Conservation (phyloP, 2,888 invertebrate species). For the Cerastis leucographa region DNA sequence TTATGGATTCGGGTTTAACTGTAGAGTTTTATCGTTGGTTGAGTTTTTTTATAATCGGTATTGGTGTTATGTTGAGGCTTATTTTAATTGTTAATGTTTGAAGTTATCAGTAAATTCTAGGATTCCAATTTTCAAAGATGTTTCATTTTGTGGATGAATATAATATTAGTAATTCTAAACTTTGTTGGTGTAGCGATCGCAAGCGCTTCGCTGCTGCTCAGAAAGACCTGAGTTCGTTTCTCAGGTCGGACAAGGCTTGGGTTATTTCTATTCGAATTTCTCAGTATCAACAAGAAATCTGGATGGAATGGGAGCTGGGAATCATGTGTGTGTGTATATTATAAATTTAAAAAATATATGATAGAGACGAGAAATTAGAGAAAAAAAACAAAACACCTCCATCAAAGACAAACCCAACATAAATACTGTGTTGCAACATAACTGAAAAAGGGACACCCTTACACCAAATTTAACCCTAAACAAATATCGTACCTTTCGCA, state of each 20-base stretch:
- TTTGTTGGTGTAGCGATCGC: not conserved
- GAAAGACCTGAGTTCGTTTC: not conserved
- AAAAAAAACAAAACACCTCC: not conserved
- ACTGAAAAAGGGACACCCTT: conserved; percentile 15
- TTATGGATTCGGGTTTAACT: conserved; percentile 25
- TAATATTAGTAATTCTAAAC: not conserved
- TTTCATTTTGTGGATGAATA: not conserved
- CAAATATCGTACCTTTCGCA: conserved; percentile 41
- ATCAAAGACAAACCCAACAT: conserved; percentile 1
- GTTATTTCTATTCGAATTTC: too few species aligned
- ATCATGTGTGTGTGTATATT: not conserved
- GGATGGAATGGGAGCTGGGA: too few species aligned
- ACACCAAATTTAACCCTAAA: conserved; percentile 33
- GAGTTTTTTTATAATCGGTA: not conserved
- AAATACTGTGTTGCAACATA: conserved; percentile 7
- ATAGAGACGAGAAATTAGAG: not conserved
- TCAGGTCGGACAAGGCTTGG: too few species aligned
- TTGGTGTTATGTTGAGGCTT: not conserved
- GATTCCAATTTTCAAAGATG: not conserved
- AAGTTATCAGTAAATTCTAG: not conserved
- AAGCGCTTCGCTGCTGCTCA: not conserved
- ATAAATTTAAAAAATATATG: not conserved
- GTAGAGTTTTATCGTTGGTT: conserved; percentile 6
- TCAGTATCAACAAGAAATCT: too few species aligned
- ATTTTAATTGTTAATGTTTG: not conserved